Conservation (phyloP, 1,140 invertebrate genomes). For the Saccostrea glomerata region DNA sequence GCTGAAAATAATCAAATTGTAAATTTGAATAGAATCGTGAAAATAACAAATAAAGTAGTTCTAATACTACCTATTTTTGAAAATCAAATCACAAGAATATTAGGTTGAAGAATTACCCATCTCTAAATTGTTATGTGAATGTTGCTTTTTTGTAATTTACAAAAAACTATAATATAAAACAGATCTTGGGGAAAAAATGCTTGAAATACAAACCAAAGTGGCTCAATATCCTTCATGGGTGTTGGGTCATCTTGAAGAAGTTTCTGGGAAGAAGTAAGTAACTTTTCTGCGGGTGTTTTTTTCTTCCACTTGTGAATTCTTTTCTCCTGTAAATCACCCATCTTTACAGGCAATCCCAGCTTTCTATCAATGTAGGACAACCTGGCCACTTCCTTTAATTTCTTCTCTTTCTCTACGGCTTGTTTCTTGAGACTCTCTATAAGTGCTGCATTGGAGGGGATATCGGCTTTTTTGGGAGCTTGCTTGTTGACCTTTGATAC, state of each 20-base stretch:
- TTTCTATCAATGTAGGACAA: conserved; percentile 5
- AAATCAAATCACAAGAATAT: too few species aligned
- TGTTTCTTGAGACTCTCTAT: conserved; percentile 25
- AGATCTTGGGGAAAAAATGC: too few species aligned
- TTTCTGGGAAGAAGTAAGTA: background rate
- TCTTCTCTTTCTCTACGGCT: background rate
- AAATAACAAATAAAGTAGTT: too few species aligned
- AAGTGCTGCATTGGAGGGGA: conserved; percentile 4
- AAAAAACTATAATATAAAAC: too few species aligned
- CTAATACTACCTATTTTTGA: too few species aligned
- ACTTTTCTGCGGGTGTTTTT: conserved; percentile 19
- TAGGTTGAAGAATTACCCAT: too few species aligned
- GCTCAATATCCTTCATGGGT: conserved; percentile 36
- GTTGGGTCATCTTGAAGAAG: conserved; percentile 11
- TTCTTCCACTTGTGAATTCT: conserved; percentile 50
- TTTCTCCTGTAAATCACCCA: conserved; percentile 33
- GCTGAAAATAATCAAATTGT: too few species aligned
- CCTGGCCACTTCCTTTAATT: background rate
- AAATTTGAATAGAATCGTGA: too few species aligned
- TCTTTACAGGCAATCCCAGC: background rate
- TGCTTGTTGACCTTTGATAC: background rate
- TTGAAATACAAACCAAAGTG: conserved; percentile 45
- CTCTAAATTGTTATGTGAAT: too few species aligned
- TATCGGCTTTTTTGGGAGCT: background rate
- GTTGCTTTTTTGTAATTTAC: too few species aligned